phyloP scores from a whole-genome alignment of 1,140 invertebrate species.

The Drosophila erecta region DNA sequence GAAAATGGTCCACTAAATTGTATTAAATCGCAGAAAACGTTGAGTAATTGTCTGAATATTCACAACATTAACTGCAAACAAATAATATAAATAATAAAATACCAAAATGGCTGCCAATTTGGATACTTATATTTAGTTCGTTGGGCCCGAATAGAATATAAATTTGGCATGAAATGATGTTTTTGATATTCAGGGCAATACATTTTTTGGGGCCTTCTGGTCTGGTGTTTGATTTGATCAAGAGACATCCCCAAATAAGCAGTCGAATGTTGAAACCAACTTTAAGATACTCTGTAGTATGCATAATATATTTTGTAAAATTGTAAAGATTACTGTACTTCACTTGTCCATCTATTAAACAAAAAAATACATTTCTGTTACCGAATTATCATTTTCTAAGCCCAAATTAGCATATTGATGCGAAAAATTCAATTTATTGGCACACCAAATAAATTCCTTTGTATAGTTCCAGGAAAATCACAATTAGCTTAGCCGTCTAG shows the following conservation, averaged over 20 bases:
- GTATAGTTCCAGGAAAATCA: background rate
- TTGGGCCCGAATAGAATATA: constrained; percentile 71
- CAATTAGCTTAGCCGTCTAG: background rate
- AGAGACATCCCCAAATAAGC: constrained; percentile 13
- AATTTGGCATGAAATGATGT: constrained; percentile 84
- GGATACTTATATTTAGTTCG: constrained; percentile 24
- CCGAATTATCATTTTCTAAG: background rate
- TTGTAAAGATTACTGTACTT: too few species aligned
- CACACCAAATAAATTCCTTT: background rate
- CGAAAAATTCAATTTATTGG: background rate
- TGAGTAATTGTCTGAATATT: constrained; percentile 41
- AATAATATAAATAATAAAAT: constrained; percentile 41
- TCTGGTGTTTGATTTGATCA: constrained; percentile 41
- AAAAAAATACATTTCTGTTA: background rate
- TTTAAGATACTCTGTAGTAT: constrained; percentile 4
- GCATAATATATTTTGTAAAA: too few species aligned
- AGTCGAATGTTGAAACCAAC: background rate
- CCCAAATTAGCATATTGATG: background rate
- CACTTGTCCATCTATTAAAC: too few species aligned
- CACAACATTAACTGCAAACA: constrained; percentile 38
- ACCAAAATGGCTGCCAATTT: constrained; percentile 59
- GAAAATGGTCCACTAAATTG: constrained; percentile 53
- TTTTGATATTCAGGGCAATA: constrained; percentile 67
- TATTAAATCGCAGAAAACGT: constrained; percentile 38
- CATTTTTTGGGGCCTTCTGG: constrained; percentile 23